A percentile compares a stretch with the other conserved stretches of the same genome.
Conservation (phyloP, 2,797 vertebrate species). For the Leptatherina wallacei region DNA sequence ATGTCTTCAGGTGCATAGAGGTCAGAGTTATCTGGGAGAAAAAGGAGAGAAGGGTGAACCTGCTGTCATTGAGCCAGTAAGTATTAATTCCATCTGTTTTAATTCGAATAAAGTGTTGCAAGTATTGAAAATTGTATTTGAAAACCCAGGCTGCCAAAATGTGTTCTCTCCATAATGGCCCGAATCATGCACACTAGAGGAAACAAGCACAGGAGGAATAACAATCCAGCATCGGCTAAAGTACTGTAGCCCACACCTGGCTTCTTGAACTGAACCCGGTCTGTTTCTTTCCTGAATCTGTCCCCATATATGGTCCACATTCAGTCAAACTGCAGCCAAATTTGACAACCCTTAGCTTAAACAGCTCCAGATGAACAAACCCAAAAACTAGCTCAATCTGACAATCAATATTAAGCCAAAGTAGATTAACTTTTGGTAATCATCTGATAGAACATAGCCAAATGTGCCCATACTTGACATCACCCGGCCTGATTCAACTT, state of each 20-base stretch:
- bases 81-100: conserved; percentile 47
- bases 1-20: conserved; percentile 84
- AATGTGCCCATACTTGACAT: background rate
- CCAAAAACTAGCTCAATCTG: background rate
- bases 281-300: background rate
- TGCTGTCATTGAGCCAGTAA: conserved; percentile 96
- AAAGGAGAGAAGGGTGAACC: conserved; percentile 98
- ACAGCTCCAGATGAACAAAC: background rate
- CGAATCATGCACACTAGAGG: background rate
- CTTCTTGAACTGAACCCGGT: background rate
- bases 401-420: background rate
- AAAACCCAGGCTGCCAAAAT: background rate
- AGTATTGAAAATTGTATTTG: background rate
- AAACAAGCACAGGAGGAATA: background rate
- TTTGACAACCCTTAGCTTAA: background rate
- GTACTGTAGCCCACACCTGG: background rate
- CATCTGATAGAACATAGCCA: background rate
- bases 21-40: conserved; percentile 88
- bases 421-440: background rate
- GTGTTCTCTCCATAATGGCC: background rate
- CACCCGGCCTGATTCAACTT: background rate
- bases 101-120: background rate
- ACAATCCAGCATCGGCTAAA: background rate
- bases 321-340: background rate
- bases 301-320: background rate